Base-by-base conservation (phyloP, 2,113 vertebrate genomes). In the Alligator mississippiensis region DNA sequence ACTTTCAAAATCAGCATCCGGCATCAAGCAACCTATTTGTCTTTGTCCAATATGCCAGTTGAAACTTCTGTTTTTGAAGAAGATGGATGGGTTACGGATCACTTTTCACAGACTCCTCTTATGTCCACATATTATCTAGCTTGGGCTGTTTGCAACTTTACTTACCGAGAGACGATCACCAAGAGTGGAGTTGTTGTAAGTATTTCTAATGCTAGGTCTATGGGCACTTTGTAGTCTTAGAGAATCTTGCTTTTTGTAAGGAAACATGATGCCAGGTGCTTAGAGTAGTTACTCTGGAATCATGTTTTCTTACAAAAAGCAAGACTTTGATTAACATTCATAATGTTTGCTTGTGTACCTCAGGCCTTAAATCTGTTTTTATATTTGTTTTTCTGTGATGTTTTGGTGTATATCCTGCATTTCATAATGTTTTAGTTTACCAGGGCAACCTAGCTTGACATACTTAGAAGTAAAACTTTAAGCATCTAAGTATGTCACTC, bases 111-210 rank as follows among this genome's bases (percentile, higher is more conserved):
- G 88, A 99, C 99, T 4, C 99, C 99, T 8, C 99, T 99, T 85
- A 99, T 99, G 99, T 99, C 99, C 96, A 99, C 99, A 0, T 99
- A 99, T 96, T 99, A 99, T 95, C 98, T 99, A 97, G 99, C 99
- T 88, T 99, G 99, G 99, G 99, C 99, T 15, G 98, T 99, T 77
- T 99, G 99, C 97, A 99, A 99, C 98, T 99, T 99, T 98, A 99
- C 99, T 11, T 99, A 98, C 98, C 98, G 95, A 84, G 99, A 99
- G 97, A 98, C 98, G 62, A 95, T 98, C 89, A 99, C 98, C 8
- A 98, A 98, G 86, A 96, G 97, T 85, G 99, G 99, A 77, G 98
- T 99, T 90, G 94, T 97, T 98, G 99, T 99, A 97, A 99, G 99
- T 98, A 97, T 96, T 88, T 90, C 82, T 91, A 22, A 80, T 87